Percentiles rank a stretch among this genome's conserved stretches.
phyloP scores from a whole-genome alignment of 2,797 vertebrate genomes.

The Pangasius larnaudii region DNA sequence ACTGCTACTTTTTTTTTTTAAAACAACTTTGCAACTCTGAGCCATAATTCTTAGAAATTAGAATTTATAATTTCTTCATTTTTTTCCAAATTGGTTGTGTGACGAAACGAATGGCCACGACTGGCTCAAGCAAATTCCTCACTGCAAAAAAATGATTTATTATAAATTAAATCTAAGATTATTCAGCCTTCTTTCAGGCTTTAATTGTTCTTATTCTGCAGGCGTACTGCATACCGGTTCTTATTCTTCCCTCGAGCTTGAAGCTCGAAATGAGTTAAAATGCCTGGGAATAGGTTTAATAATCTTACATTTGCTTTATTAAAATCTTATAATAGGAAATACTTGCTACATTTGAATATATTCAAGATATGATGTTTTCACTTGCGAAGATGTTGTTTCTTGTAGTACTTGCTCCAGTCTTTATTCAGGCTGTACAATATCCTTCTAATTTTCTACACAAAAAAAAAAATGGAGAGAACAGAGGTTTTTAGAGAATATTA shows the following conservation, averaged over 20 bases:
- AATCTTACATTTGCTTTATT: neutral
- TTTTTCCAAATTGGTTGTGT: neutral
- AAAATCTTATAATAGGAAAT: neutral
- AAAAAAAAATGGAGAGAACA: neutral
- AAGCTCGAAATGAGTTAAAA: neutral
- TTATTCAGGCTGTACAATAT: neutral
- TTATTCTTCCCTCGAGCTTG: neutral
- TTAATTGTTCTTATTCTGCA: neutral
- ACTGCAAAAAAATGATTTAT: neutral
- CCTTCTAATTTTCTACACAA: neutral
- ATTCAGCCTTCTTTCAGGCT: no score
- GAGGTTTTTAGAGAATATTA: neutral
- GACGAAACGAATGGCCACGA: no score
- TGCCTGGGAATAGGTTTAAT: neutral
- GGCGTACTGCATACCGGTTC: no score
- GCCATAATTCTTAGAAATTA: neutral
- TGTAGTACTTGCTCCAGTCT: neutral
- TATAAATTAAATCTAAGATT: neutral
- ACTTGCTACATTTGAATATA: neutral
- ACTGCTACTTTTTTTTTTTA: neutral
- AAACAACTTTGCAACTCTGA: neutral
- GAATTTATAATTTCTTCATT: neutral
- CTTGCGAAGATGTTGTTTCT: neutral
- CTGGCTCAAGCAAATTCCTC: neutral
- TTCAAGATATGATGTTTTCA: neutral